A percentile compares a stretch with the other conserved stretches of the same genome.
Evolutionary conservation across 2,797 vertebrate genomes (phyloP).

Genomic region (Karalla daura): DNA sequence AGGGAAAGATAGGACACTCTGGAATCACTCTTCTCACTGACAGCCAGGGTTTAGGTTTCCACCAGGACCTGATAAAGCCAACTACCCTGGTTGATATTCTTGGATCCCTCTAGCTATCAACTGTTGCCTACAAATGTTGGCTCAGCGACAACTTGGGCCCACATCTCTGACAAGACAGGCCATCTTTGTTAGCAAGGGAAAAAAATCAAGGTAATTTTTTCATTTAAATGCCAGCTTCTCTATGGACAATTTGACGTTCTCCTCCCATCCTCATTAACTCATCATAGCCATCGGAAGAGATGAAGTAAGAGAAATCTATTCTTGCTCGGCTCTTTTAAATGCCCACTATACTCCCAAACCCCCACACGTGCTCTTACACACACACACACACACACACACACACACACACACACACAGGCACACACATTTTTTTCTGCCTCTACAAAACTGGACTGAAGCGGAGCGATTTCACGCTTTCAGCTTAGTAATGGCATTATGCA

Average conservation of each 20-base stretch:
- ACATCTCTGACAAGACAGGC: background rate
- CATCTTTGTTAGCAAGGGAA: constrained; percentile 9
- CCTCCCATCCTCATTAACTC: constrained; percentile 26
- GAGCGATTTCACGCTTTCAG: constrained; percentile 83
- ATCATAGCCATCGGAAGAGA: constrained; percentile 24
- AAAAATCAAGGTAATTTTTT: constrained; percentile 1
- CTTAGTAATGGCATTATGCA: constrained; percentile 83
- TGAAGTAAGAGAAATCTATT: constrained; percentile 42
- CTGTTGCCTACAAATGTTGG: background rate
- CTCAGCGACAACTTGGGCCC: background rate
- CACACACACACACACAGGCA: constrained; percentile 5
- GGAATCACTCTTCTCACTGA: constrained; percentile 63
- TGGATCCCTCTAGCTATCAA: constrained; percentile 2
- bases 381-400: constrained; percentile 4
- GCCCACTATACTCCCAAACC: constrained; percentile 16
- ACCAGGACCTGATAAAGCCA: constrained; percentile 28
- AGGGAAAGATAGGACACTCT: constrained; percentile 66
- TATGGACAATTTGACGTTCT: constrained; percentile 3
- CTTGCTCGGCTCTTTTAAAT: constrained; percentile 38
- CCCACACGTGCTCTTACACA: background rate
- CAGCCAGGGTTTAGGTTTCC: constrained; percentile 48
- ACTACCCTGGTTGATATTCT: constrained; percentile 33
- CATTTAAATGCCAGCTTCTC: background rate
- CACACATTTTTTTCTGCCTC: constrained; percentile 29
- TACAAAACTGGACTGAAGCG: constrained; percentile 68